Percentiles rank a stretch among this genome's conserved stretches.
Conservation (phyloP, 2,797 vertebrate genomes). For the Schizopygopsis pylzovi region DNA sequence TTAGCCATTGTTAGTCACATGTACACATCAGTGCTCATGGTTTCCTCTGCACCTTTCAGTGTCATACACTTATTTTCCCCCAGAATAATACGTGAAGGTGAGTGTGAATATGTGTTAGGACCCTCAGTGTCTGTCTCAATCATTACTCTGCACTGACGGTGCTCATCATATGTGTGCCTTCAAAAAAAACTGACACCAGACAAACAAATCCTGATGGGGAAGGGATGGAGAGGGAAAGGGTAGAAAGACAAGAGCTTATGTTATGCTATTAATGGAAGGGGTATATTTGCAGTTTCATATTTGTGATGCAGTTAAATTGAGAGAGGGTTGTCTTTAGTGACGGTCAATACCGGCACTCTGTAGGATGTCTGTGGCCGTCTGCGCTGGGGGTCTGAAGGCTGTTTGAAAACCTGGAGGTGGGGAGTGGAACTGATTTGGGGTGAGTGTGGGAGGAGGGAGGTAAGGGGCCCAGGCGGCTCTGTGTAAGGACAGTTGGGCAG, state of each 20-base stretch:
- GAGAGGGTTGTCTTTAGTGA: slow-evolving; percentile 86
- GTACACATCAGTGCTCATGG: slow-evolving; percentile 18
- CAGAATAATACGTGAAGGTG: slow-evolving; percentile 16
- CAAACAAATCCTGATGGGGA: slow-evolving; percentile 68
- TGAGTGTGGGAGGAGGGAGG: slow-evolving; percentile 85
- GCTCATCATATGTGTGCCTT: slow-evolving; percentile 64
- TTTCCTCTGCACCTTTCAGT: slow-evolving; percentile 21
- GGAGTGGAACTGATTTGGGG: slow-evolving; percentile 92
- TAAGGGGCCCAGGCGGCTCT: slow-evolving; percentile 97
- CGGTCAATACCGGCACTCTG: slow-evolving; percentile 98
- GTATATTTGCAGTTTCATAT: slow-evolving; percentile 79
- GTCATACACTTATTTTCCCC: not conserved
- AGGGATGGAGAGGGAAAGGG: slow-evolving; percentile 55
- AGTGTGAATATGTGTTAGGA: not conserved
- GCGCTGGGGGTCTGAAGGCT: slow-evolving; percentile 97
- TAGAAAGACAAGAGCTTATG: slow-evolving; percentile 77
- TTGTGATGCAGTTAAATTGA: slow-evolving; percentile 69
- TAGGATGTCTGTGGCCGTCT: slow-evolving; percentile 98
- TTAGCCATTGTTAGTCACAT: slow-evolving; percentile 50
- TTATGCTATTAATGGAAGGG: slow-evolving; percentile 81
- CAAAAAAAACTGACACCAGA: slow-evolving; percentile 49
- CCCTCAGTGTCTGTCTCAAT: slow-evolving; percentile 14
- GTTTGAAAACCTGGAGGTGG: slow-evolving; percentile 98
- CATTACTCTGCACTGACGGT: slow-evolving; percentile 15
- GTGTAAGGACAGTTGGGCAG: slow-evolving; percentile 94